Conservation (phyloP, 2,113 vertebrate genomes). For the Scopus umbretta region DNA sequence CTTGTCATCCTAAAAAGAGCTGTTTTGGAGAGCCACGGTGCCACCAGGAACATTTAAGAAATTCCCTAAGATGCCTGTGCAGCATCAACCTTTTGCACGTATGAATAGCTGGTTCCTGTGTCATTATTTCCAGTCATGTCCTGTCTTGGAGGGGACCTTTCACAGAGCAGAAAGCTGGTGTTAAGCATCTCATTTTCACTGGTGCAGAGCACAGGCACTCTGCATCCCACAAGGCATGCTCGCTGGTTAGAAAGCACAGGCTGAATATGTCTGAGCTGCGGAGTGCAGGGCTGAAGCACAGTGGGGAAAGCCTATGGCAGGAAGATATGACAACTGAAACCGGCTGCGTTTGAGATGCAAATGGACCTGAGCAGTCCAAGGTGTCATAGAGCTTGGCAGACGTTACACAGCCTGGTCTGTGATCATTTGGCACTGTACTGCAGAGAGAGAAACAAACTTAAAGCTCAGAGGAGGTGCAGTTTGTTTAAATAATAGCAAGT, state of each 20-base stretch:
- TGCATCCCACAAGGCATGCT: neutral
- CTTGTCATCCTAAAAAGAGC: neutral
- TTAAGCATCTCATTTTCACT: neutral
- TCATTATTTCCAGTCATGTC: neutral
- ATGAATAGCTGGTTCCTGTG: neutral
- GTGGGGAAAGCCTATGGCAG: neutral
- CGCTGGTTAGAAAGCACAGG: neutral
- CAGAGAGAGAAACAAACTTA: conserved; percentile 56
- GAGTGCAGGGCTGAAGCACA: neutral
- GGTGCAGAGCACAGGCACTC: neutral
- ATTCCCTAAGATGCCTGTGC: neutral
- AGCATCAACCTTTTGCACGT: neutral
- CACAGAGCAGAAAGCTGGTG: neutral
- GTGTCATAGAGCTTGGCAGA: neutral
- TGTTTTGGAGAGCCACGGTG: neutral
- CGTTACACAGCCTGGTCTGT: neutral
- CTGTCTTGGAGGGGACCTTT: neutral
- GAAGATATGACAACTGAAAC: neutral
- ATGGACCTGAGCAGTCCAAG: neutral
- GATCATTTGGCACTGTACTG: conserved; percentile 1
- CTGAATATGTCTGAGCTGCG: neutral
- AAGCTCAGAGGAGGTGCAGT: conserved; percentile 70
- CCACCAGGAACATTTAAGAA: neutral
- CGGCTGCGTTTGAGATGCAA: neutral
- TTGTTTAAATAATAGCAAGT: conserved; percentile 81